Evolutionary conservation across 1,140 invertebrate genomes (phyloP).

Genomic region (Drosophila fuyamai): DNA sequence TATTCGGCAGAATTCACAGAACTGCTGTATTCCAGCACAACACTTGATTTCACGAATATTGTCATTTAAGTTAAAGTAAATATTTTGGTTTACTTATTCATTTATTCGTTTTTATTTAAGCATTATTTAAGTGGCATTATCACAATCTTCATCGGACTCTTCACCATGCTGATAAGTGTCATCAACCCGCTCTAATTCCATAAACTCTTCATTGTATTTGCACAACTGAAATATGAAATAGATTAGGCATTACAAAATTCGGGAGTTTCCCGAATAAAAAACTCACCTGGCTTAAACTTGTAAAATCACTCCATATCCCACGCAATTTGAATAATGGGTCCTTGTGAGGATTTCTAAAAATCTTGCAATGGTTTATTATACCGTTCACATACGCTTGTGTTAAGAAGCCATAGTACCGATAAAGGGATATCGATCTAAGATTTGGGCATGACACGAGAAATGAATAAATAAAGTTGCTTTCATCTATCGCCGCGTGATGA

Average conservation of each 20-base stretch:
- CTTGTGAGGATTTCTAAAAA: background rate
- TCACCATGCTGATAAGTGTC: background rate
- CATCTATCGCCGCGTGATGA: background rate
- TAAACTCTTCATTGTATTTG: background rate
- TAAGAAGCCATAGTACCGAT: background rate
- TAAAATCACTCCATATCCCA: background rate
- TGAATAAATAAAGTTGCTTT: background rate
- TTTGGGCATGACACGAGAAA: background rate
- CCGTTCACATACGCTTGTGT: background rate
- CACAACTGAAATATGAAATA: background rate
- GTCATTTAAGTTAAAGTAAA: no score
- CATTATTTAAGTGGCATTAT: background rate
- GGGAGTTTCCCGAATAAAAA: background rate
- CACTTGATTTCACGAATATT: no score
- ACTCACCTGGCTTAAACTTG: background rate
- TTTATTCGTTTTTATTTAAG: no score
- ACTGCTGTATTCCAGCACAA: no score
- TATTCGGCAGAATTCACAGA: no score
- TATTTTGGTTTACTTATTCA: no score
- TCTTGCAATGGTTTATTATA: background rate
- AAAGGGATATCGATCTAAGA: slow-evolving; percentile 1
- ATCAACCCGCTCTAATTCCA: background rate
- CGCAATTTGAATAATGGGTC: background rate
- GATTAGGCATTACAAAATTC: background rate
- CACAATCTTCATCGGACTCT: background rate